phyloP scores from a whole-genome alignment of 2,113 vertebrate genomes.

The Maccullochella peelii region DNA sequence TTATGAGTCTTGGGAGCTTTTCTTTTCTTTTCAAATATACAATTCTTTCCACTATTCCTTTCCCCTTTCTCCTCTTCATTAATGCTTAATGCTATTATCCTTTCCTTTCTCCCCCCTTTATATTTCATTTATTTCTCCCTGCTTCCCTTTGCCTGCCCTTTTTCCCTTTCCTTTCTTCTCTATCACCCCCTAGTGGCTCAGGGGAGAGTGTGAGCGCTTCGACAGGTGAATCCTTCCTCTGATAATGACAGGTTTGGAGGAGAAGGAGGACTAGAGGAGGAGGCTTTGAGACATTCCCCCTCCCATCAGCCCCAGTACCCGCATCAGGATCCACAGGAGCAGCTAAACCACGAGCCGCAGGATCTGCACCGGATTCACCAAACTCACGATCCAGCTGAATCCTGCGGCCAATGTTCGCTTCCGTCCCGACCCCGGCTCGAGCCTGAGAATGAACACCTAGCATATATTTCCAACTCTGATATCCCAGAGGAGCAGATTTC shows the following conservation, averaged over 20 bases:
- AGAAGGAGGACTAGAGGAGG: constrained; percentile 73
- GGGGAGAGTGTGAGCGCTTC: constrained; percentile 89
- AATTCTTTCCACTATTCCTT: constrained; percentile 14
- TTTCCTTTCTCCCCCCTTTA: constrained; percentile 9
- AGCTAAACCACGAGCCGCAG: background rate
- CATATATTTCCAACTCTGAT: background rate
- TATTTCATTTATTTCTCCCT: constrained; percentile 13
- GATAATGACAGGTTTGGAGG: constrained; percentile 75
- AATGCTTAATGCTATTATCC: background rate
- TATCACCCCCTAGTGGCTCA: constrained; percentile 82
- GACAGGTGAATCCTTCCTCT: constrained; percentile 97
- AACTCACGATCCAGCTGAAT: background rate
- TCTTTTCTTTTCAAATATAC: constrained; percentile 36
- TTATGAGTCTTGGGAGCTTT: background rate
- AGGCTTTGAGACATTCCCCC: constrained; percentile 65
- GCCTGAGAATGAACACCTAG: background rate
- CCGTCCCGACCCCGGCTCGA: background rate
- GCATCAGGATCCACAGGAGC: constrained; percentile 34
- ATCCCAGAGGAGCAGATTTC: constrained; percentile 2
- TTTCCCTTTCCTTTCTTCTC: background rate
- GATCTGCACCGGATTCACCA: constrained; percentile 14
- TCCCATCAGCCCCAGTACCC: constrained; percentile 12
- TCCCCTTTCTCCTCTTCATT: constrained; percentile 3
- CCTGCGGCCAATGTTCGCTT: background rate
- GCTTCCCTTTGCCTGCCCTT: constrained; percentile 29